Evolutionary conservation across 2,888 invertebrate genomes (phyloP).

Genomic region (Eupithecia subfuscata): DNA sequence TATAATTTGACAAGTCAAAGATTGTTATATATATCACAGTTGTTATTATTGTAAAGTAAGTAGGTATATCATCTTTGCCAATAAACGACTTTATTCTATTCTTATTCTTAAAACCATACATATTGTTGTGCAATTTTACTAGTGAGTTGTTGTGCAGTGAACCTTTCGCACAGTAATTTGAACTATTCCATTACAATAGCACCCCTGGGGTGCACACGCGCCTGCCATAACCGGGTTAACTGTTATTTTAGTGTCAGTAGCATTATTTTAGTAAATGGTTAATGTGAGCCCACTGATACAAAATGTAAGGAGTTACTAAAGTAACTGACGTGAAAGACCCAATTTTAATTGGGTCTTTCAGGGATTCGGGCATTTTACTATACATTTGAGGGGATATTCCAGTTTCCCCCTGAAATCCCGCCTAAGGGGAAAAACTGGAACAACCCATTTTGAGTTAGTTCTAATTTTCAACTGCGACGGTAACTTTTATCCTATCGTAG

Average conservation of each 20-base stretch:
- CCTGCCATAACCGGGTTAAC: constrained; percentile 50
- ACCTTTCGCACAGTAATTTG: not conserved
- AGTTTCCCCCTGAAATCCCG: too few relatives aligned
- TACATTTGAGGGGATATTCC: not conserved
- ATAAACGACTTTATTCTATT: too few relatives aligned
- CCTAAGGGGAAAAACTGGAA: too few relatives aligned
- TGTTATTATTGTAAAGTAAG: too few relatives aligned
- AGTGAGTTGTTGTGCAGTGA: not conserved
- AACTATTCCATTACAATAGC: constrained; percentile 26
- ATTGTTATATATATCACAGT: too few relatives aligned
- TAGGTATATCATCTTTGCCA: too few relatives aligned
- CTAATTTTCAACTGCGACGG: too few relatives aligned
- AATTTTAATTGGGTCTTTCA: not conserved
- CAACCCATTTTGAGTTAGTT: not conserved
- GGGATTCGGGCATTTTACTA: not conserved
- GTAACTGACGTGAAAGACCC: too few relatives aligned
- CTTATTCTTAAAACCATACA: too few relatives aligned
- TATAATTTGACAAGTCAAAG: too few relatives aligned
- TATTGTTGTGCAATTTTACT: not conserved
- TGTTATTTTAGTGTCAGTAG: constrained; percentile 35
- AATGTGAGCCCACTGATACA: not conserved
- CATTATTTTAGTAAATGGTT: constrained; percentile 14
- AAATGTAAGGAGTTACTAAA: not conserved
- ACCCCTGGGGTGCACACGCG: constrained; percentile 27
- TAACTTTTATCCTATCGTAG: too few relatives aligned